Evolutionary conservation across 2,113 vertebrate species (phyloP), one percentile per base, ranked within the genome.

Genomic region (Calcarius ornatus): DNA sequence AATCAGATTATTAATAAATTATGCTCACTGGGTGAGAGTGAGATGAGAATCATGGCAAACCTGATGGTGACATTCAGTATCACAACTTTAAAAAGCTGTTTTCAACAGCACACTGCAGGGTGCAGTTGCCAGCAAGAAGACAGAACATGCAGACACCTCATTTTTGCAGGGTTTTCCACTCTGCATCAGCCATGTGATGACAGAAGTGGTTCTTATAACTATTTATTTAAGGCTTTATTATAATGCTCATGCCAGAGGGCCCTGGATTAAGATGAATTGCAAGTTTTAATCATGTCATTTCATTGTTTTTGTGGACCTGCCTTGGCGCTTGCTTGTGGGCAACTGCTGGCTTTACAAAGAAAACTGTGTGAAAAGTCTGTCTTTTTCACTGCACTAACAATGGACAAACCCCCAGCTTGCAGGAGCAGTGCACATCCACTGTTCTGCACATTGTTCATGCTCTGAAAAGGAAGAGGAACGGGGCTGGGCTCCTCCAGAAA

Each of bases 381-480:
- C 31, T 51, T 73, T 91, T 70, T 80, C 82, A 37, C 56, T 47
- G 66, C 21, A 6, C 40, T 57, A 63, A 95, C 95, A 96, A 92
- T 88, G 81, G 70, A 92, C 90, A 96, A 82, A 87, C 14, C 38
- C 43, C 38, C 42, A 80, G 54, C 59, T 73, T 10, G 0, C 51
- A 45, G 64, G 7, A 83, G 63, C 54, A 63, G 14, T 4, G 6
- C 5, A 4, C 23, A 45, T 38, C 37, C 14, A 23, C 37, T 9
- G 15, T 10, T 78, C 24, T 86, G 50, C 64, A 28, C 84, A 95
- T 93, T 93, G 92, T 94, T 93, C 50, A 0, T 43, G 68, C 4
- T 25, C 87, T 88, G 85, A 64, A 90, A 86, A 96, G 94, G 93
- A 96, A 96, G 92, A 95, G 93, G 85, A 88, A 86, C 5, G n/a